phyloP scores from a whole-genome alignment of 2,797 vertebrate genomes.

The Pangasius larnaudii region DNA sequence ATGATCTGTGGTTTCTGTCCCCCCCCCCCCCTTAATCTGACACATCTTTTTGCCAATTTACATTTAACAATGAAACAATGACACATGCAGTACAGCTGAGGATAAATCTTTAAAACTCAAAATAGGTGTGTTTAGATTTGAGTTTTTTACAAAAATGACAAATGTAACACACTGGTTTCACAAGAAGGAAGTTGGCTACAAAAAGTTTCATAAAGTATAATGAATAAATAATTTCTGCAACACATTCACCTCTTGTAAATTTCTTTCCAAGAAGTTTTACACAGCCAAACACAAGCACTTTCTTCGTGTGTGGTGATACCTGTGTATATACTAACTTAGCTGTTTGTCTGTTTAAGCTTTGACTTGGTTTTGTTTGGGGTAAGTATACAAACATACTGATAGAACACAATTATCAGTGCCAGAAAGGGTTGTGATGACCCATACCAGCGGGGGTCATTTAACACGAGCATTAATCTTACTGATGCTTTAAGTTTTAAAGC shows the following conservation, averaged over 20 bases:
- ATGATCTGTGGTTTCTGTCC: neutral
- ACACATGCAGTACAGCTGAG: neutral
- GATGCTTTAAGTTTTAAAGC: slow-evolving; percentile 33
- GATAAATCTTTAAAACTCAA: neutral
- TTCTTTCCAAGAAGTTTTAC: neutral
- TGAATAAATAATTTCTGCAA: neutral
- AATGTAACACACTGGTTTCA: neutral
- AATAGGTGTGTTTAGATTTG: neutral
- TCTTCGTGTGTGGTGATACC: slow-evolving; percentile 6
- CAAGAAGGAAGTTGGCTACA: neutral
- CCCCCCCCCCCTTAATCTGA: too few species aligned
- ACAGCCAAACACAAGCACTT: neutral
- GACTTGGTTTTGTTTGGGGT: slow-evolving; percentile 9
- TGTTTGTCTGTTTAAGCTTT: slow-evolving; percentile 6
- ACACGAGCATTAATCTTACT: slow-evolving; percentile 7
- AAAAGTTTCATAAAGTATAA: neutral
- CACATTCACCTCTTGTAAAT: neutral
- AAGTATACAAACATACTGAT: slow-evolving; percentile 37
- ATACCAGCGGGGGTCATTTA: neutral
- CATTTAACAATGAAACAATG: neutral
- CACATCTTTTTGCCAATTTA: neutral
- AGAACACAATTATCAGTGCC: slow-evolving; percentile 14
- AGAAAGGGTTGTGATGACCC: slow-evolving; percentile 28
- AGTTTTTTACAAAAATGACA: too few species aligned
- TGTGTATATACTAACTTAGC: neutral